A percentile compares a stretch with the other conserved stretches of the same genome.
These are phyloP conservation scores for Apoderus coryli DNA, from an alignment of 2,888 invertebrate genomes.

Conservation along the genomic window DNA sequence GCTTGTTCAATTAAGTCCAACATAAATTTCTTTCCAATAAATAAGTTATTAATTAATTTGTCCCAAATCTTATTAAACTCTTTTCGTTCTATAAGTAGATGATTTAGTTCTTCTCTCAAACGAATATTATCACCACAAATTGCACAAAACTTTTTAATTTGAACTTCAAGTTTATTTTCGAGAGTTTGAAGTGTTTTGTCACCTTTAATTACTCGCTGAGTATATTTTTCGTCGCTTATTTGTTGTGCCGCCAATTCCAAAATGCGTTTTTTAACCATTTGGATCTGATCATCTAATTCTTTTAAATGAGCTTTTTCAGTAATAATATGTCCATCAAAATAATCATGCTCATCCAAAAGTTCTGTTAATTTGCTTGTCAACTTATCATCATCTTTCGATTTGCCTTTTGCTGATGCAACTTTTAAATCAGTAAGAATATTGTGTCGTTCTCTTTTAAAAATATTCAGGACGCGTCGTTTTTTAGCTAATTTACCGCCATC, in stretches of 20 bases:
- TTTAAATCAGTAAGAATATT: conserved; percentile 48
- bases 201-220: conserved; percentile 36
- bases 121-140: conserved; percentile 57
- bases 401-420: conserved; percentile 42
- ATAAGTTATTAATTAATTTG: conserved; percentile 58
- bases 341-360: conserved; percentile 41
- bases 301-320: conserved; percentile 29
- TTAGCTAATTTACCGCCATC: conserved; percentile 39
- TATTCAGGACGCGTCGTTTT: conserved; percentile 45
- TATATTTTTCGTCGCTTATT: conserved; percentile 33
- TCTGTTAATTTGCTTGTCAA: conserved; percentile 38
- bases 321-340: conserved; percentile 30
- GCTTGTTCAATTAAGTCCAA: conserved; percentile 79
- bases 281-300: conserved; percentile 39
- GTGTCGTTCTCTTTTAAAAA: conserved; percentile 45
- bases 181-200: conserved; percentile 46
- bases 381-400: conserved; percentile 38
- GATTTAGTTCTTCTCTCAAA: conserved; percentile 64
- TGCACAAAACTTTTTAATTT: conserved; percentile 58
- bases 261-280: conserved; percentile 20
- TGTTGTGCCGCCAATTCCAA: conserved; percentile 18
- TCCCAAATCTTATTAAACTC: conserved; percentile 74
- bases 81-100: conserved; percentile 58
- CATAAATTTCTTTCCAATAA: conserved; percentile 67
- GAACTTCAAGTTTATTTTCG: conserved; percentile 60